phyloP scores from a whole-genome alignment of 2,888 invertebrate genomes.

The Heliconius aoede region DNA sequence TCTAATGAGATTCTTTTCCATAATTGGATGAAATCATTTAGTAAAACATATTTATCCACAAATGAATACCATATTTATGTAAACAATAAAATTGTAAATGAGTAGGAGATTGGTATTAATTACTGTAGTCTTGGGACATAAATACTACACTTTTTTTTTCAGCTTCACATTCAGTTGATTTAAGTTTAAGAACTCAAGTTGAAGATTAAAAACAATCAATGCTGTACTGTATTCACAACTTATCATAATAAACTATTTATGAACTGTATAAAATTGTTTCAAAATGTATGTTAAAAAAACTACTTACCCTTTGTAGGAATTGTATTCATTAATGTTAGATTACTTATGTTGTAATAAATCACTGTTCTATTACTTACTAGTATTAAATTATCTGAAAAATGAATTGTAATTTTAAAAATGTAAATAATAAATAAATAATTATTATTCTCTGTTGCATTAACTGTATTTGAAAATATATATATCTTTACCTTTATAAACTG shows the following conservation, averaged over 20 bases:
- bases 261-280: not conserved
- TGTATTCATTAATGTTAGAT: slow-evolving; percentile 37
- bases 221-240: not conserved
- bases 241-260: not conserved
- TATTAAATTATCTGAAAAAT: slow-evolving; percentile 50
- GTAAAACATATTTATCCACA: too few species aligned
- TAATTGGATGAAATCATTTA: too few species aligned
- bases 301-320: slow-evolving; percentile 15
- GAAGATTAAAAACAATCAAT: not conserved
- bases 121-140: too few species aligned
- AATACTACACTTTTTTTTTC: too few species aligned
- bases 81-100: too few species aligned
- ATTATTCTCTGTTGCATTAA: not conserved
- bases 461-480: not conserved
- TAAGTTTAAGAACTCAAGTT: too few species aligned
- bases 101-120: too few species aligned
- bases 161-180: too few species aligned
- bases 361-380: slow-evolving; percentile 48
- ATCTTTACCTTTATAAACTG: slow-evolving; percentile 50
- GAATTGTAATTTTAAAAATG: not conserved
- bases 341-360: slow-evolving; percentile 52
- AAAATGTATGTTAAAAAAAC: slow-evolving; percentile 42
- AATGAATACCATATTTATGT: too few species aligned
- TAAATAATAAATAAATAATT: not conserved
- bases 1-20: too few species aligned